Base-by-base conservation (phyloP, 2,797 vertebrate species). In the Manis javanica region DNA sequence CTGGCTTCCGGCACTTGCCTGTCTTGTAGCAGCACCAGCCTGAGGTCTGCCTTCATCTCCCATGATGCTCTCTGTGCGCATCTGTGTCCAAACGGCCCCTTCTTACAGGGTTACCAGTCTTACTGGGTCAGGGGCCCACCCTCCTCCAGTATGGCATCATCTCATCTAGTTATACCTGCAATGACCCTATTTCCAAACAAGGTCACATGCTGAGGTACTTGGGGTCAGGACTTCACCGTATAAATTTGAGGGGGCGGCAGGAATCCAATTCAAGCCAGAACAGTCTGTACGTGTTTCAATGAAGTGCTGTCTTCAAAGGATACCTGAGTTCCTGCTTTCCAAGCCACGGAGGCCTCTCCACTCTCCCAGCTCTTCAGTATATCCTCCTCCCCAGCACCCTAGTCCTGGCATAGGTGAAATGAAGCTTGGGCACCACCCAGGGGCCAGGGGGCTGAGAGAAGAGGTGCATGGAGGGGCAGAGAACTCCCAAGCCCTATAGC, bases 321-420 rank as follows among this genome's bases (percentile, higher is more conserved):
- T 59, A 95, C 2, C 87, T 46, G 37, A 83, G 46, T 77, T 82
- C 63, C 68, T 93, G 69, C 9, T 94, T 93, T 97, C 23, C 59
- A 83, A 93, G 75, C 84, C 72, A 72, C 78, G 7, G 51, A 63
- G 24, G 42, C 15, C 15, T 91, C 96, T 87, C 74, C 93, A 34
- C 84, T 97, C 19, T 0, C 7, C 71, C 49, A 92, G 11, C 42
- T 93, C 81, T 55, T 69, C 37, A 78, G 24, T 4, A 31, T 97
- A 91, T 94, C 95, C 49, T 94, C n/a, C 53, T 46, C 53, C 26
- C 71, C 87, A 31, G 19, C 53, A 26, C 55, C 71, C 69, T 94
- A 71, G 57, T 39, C 31, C 7, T 75, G n/a, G 23, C 89, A 86
- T 31, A 37, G 69, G 31, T 61, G 37, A 95, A 94, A 71, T 53